Percentiles rank a stretch among this genome's conserved stretches.
These are phyloP conservation scores for Tipula confusa DNA, from an alignment of 2,888 invertebrate genomes.

Conservation along the genomic window DNA sequence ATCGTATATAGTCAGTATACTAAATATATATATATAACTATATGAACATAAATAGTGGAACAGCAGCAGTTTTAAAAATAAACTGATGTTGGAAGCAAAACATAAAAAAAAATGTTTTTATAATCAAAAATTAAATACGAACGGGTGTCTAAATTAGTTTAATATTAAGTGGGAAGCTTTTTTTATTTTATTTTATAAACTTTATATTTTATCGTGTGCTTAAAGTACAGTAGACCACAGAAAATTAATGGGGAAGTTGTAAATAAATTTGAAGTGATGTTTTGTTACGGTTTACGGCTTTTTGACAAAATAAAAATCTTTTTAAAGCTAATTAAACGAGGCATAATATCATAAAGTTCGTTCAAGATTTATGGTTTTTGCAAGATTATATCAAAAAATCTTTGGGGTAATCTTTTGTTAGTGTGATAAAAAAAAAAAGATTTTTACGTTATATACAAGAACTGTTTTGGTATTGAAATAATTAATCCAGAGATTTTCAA, in stretches of 20 bases:
- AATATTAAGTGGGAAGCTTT: background rate
- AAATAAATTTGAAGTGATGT: background rate
- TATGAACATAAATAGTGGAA: background rate
- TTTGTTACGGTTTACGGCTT: background rate
- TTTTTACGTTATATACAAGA: no score
- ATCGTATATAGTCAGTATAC: background rate
- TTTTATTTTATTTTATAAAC: background rate
- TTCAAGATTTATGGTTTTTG: background rate
- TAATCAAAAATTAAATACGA: background rate
- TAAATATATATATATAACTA: background rate
- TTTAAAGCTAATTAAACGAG: background rate
- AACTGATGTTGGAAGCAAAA: background rate
- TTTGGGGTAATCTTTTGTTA: background rate
- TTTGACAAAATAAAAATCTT: background rate
- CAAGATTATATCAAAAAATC: background rate
- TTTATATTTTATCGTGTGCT: background rate
- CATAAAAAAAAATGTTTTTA: background rate
- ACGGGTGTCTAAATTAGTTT: background rate
- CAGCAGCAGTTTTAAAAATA: background rate
- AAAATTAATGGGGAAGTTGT: background rate
- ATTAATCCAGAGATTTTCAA: no score
- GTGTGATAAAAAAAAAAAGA: no score
- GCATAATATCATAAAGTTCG: background rate
- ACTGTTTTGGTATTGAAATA: no score
- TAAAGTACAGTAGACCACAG: background rate